These are phyloP conservation scores for Charaxes varanes DNA, from an alignment of 1,140 invertebrate species.

Conservation along the genomic window DNA sequence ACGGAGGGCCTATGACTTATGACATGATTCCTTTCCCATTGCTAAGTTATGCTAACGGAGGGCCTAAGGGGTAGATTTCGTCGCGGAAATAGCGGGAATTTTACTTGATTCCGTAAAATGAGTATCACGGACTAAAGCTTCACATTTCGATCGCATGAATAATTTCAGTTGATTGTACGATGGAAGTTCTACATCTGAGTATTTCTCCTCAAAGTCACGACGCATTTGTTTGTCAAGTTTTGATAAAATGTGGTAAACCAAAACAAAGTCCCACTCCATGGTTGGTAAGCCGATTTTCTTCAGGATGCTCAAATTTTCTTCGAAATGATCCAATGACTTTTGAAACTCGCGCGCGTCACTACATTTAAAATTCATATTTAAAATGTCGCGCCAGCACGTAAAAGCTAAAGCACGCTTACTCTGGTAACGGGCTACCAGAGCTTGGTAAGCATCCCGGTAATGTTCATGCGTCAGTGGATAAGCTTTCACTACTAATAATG, in stretches of 20 bases:
- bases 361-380: slow-evolving; percentile 23
- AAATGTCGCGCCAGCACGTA: slow-evolving; percentile 28
- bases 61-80: no score
- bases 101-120: neutral
- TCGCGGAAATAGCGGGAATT: no score
- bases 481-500: slow-evolving; percentile 12
- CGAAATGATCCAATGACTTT: slow-evolving; percentile 17
- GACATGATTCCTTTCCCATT: no score
- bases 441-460: slow-evolving; percentile 19
- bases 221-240: neutral
- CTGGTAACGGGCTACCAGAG: slow-evolving; percentile 14
- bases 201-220: neutral
- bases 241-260: neutral
- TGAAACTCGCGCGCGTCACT: slow-evolving; percentile 18
- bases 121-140: neutral
- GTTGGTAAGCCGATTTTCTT: no score
- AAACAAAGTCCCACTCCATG: neutral
- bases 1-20: no score
- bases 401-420: slow-evolving; percentile 25
- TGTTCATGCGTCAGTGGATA: slow-evolving; percentile 17
- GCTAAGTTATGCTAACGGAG: no score
- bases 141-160: no score
- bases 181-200: neutral
- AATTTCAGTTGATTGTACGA: neutral
- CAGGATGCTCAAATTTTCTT: slow-evolving; percentile 27